phyloP scores from a whole-genome alignment of 1,140 invertebrate genomes.

The Drosophila lini region DNA sequence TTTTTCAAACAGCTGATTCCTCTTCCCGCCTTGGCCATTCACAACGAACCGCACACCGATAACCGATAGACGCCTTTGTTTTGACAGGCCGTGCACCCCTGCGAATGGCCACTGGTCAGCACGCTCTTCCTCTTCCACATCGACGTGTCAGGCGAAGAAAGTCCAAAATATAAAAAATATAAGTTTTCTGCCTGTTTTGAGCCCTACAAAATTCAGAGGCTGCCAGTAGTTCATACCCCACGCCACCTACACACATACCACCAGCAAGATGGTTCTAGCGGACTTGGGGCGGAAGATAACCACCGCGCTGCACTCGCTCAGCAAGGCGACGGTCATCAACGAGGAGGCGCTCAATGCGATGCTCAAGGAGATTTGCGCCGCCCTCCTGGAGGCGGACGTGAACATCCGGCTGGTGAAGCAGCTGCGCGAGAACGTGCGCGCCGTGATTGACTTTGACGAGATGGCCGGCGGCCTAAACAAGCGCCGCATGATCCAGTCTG shows the following conservation, averaged over 20 bases:
- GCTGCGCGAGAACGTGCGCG: conserved; percentile 98
- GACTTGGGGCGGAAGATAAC: conserved; percentile 99
- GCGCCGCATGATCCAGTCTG: conserved; percentile 98
- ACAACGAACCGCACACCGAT: conserved; percentile 13
- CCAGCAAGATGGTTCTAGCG: conserved; percentile 97
- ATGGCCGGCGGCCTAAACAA: conserved; percentile 99
- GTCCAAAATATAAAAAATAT: conserved; percentile 57
- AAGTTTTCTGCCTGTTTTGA: conserved; percentile 52
- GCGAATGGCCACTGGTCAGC: conserved; percentile 42
- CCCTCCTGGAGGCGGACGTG: conserved; percentile 99
- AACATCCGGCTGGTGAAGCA: conserved; percentile 99
- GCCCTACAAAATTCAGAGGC: conserved; percentile 50
- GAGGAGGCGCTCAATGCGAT: conserved; percentile 99
- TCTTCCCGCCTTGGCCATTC: conserved; percentile 1
- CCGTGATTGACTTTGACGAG: conserved; percentile 99
- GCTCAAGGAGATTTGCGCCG: conserved; percentile 99
- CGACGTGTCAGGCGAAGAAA: conserved; percentile 65
- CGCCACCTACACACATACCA: conserved; percentile 36
- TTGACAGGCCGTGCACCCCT: conserved; percentile 38
- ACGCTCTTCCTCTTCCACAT: conserved; percentile 61
- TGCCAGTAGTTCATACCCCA: conserved; percentile 33
- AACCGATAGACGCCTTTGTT: conserved; percentile 36
- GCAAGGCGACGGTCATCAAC: conserved; percentile 99
- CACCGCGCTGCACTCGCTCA: conserved; percentile 97
- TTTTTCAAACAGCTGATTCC: conserved; percentile 22